Percentiles rank a stretch among this genome's conserved stretches.
Evolutionary conservation across 1,140 invertebrate genomes (phyloP).

Genomic region (Megalonaias nervosa): DNA sequence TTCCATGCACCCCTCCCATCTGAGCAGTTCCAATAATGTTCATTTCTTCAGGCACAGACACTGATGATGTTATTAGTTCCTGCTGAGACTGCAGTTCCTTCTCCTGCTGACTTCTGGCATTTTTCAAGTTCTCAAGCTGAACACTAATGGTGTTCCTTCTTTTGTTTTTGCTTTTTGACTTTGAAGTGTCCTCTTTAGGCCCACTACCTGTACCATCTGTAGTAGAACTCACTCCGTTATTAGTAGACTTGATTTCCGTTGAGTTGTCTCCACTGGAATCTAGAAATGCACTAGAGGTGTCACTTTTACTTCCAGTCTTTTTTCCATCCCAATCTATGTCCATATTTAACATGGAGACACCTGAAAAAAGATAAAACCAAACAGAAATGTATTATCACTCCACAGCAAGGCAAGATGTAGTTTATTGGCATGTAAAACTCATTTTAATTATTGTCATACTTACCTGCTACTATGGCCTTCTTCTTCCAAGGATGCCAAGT

Average conservation of each 20-base stretch:
- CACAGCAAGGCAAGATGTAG: neutral
- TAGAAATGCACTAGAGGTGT: neutral
- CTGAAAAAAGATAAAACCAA: neutral
- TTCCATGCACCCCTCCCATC: slow-evolving; percentile 29
- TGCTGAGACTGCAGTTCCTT: slow-evolving; percentile 30
- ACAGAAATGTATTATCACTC: neutral
- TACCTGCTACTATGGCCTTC: no score
- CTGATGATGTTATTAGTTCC: slow-evolving; percentile 36
- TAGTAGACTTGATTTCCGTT: slow-evolving; percentile 26
- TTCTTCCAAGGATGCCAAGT: no score
- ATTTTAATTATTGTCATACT: no score
- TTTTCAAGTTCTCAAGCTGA: slow-evolving; percentile 52
- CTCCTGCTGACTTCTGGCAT: slow-evolving; percentile 37
- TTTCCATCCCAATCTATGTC: neutral
- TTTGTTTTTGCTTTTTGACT: slow-evolving; percentile 42
- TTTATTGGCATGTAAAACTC: no score
- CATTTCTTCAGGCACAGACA: slow-evolving; percentile 25
- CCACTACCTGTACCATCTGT: slow-evolving; percentile 5
- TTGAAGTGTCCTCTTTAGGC: slow-evolving; percentile 29
- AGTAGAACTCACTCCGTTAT: slow-evolving; percentile 17
- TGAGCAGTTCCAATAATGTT: slow-evolving; percentile 6
- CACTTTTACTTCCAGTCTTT: neutral
- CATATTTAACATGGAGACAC: neutral
- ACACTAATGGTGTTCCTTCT: slow-evolving; percentile 51
- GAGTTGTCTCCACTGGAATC: slow-evolving; percentile 6